Percentiles rank a stretch among this genome's conserved stretches.
Conservation (phyloP, 2,113 vertebrate genomes). For the Lamprologus sp. region DNA sequence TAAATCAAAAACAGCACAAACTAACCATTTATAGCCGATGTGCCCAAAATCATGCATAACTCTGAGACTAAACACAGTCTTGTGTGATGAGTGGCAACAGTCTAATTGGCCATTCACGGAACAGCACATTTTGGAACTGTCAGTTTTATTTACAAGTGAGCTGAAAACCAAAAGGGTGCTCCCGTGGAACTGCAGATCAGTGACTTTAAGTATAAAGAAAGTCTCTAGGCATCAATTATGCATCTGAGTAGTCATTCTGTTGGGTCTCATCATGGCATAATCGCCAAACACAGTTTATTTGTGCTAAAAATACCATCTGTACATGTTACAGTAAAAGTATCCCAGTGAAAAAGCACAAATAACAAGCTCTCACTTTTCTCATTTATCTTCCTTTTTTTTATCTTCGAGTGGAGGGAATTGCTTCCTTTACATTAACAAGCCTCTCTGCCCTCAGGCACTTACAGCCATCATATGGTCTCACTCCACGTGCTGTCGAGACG, state of each 20-base stretch:
- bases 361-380: neutral
- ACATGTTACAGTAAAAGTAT: neutral
- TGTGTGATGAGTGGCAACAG: neutral
- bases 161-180: neutral
- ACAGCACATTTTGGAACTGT: neutral
- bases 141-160: neutral
- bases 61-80: neutral
- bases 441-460: neutral
- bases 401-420: neutral
- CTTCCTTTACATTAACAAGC: neutral
- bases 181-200: neutral
- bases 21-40: neutral
- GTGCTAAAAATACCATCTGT: neutral
- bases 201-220: neutral
- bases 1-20: neutral
- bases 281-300: neutral
- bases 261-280: neutral
- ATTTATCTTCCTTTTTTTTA: neutral
- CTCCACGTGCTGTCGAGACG: neutral
- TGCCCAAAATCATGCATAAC: neutral
- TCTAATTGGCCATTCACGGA: neutral
- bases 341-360: neutral
- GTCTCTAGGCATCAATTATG: neutral
- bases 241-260: neutral
- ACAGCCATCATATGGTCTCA: conserved; percentile 6